Base-by-base conservation (phyloP, 2,797 vertebrate genomes). In the Peromyscus eremicus region DNA sequence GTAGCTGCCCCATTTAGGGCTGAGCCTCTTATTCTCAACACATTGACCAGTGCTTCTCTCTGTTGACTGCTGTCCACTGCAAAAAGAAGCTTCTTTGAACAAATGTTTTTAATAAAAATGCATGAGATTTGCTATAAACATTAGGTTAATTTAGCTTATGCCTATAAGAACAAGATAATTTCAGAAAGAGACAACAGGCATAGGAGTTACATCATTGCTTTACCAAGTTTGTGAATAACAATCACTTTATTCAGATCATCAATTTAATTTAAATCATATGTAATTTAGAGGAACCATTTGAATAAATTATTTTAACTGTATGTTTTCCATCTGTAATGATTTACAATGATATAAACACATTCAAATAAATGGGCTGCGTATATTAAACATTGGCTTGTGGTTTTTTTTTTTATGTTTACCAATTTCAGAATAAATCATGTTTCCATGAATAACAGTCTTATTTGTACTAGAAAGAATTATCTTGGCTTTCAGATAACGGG, bases 231-330 rank as follows among this genome's bases (percentile, higher is more conserved):
- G 75, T 75, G 40, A 81, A n/a, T 21, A 32, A 66, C 6, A 76
- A 79, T 12, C 4, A 37, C 2, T 81, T 97, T 80, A 12, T 66
- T 98, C 9, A 70, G 76, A 86, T 97, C 94, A 85, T 92, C 71
- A 91, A 93, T 46, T 84, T 84, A 84, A 84, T 34, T 66, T 46
- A 68, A 96, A 94, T 98, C 94, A 68, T 46, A 84, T 97, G 52
- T 2, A 8, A 98, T 98, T 98, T 92, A 98, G 98, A 98, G 79
- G 87, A 97, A 97, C 84, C 97, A 95, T 40, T 96, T 97, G 91
- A 97, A 95, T 96, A 97, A 96, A 97, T 98, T 98, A 98, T 97
- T 98, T 98, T 97, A 97, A 94, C 93, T 95, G 4, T 96, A 96
- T 97, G 27, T 94, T 97, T 93, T 93, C 60, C 82, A 96, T 95